phyloP scores from a whole-genome alignment of 1,140 invertebrate species.

The Eulimnadia texana region DNA sequence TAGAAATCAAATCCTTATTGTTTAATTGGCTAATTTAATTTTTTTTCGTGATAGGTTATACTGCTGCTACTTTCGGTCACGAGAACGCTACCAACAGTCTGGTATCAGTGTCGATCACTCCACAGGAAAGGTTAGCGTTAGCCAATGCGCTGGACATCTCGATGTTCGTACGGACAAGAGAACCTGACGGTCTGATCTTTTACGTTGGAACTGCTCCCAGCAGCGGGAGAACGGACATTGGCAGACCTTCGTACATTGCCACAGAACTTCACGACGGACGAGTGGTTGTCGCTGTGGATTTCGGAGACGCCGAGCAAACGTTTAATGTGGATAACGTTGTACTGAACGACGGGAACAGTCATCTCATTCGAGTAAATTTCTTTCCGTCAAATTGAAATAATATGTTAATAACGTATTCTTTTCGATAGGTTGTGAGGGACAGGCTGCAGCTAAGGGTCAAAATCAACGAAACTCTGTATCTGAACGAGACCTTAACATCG shows the following conservation, averaged over 20 bases:
- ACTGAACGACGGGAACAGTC: constrained; percentile 68
- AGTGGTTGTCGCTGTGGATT: constrained; percentile 58
- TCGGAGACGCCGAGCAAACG: constrained; percentile 52
- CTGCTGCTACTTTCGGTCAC: constrained; percentile 77
- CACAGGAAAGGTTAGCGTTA: constrained; percentile 48
- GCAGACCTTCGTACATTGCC: constrained; percentile 39
- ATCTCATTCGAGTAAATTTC: constrained; percentile 55
- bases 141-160: constrained; percentile 70
- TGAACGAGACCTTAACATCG: constrained; percentile 65
- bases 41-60: constrained; percentile 44
- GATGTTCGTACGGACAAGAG: constrained; percentile 77
- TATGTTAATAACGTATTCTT: constrained; percentile 1
- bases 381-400: constrained; percentile 3
- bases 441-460: constrained; percentile 62
- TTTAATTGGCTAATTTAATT: not conserved
- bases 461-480: constrained; percentile 72
- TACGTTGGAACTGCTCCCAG: constrained; percentile 47
- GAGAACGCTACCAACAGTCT: constrained; percentile 58
- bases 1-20: not conserved
- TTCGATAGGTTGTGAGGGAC: constrained; percentile 50
- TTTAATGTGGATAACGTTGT: constrained; percentile 66
- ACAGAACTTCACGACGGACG: constrained; percentile 61
- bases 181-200: constrained; percentile 68
- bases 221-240: constrained; percentile 2
- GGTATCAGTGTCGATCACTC: constrained; percentile 51